Evolutionary conservation across 2,113 vertebrate species (phyloP).

Genomic region (Melanerpes formicivorus): DNA sequence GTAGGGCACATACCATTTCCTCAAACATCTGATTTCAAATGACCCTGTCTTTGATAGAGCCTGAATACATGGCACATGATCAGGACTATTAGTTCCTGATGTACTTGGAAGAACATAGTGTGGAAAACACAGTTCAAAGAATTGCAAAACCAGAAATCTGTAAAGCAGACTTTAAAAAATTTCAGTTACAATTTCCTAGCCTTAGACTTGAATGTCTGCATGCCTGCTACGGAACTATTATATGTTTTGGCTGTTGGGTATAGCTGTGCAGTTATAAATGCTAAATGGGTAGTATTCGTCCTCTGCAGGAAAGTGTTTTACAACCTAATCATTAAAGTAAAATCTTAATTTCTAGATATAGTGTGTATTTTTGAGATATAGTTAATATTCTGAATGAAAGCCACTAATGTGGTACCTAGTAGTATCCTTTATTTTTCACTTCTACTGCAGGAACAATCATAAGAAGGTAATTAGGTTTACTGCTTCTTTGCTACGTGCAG

Average conservation of each 20-base stretch:
- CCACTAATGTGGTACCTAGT: neutral
- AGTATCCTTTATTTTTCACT: neutral
- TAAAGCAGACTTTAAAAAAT: neutral
- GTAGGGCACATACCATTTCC: neutral
- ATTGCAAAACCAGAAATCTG: slow-evolving; percentile 25
- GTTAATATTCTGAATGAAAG: neutral
- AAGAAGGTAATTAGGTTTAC: neutral
- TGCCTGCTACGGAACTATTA: neutral
- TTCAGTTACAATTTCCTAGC: neutral
- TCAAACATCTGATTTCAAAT: neutral
- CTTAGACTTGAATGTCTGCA: neutral
- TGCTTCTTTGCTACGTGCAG: neutral
- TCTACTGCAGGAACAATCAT: neutral
- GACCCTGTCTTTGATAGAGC: neutral
- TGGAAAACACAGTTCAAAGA: slow-evolving; percentile 14
- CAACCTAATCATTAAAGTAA: neutral
- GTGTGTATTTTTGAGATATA: neutral
- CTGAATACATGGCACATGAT: neutral
- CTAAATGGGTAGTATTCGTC: neutral
- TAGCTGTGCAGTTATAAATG: neutral
- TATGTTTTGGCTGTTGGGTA: neutral
- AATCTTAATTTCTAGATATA: neutral
- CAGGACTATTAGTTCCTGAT: slow-evolving; percentile 31
- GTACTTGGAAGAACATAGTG: slow-evolving; percentile 6
- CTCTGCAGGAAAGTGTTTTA: neutral